Base-by-base conservation (phyloP, 2,113 vertebrate genomes). In the Sorex araneus region DNA sequence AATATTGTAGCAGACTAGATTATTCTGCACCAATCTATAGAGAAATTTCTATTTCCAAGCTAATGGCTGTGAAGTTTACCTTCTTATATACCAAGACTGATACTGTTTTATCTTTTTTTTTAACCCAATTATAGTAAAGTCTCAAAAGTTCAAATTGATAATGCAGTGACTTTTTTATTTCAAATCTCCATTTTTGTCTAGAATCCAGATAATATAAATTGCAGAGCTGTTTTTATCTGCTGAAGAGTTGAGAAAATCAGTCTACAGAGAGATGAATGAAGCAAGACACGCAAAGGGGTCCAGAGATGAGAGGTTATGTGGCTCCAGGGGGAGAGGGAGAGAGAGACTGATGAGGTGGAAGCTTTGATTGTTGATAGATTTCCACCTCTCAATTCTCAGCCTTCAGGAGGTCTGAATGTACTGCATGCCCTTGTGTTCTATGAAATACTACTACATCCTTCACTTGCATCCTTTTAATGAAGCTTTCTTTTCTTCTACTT, bases 341-440 rank as follows among this genome's bases (percentile, higher is more conserved):
- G 74, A 84, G 13, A 63, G 40, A 50, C 45, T 50, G 19, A 47
- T 45, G 78, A 57, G 63, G 16, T 63, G 25, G 28, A 85, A 57
- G 19, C n/a, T 87, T 87, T 90, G 64, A 92, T 95, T 12, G 30
- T 32, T 69, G 79, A 69, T 76, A 77, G n/a, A 57, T 80, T 92
- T 79, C 23, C 54, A n/a, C 16, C 18, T 85, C 25, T 64, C 0
- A 0, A 30, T 82, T 71, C 81, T 91, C 23, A 87, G 40, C 25
- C 66, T 70, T 64, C 13, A 28, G 71, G 30, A 82, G 74, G 6
- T 30, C 28, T 92, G 2, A 76, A 18, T 76, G 30, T 30, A 50
- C 64, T 54, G 19, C 12, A 34, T 79, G 47, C 28, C 78, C 67
- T 71, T 85, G 40, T 47, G 16, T 66, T 71, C 23, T 40, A 28